Evolutionary conservation across 2,113 vertebrate genomes (phyloP).

Genomic region (Neolamprologus modestus): DNA sequence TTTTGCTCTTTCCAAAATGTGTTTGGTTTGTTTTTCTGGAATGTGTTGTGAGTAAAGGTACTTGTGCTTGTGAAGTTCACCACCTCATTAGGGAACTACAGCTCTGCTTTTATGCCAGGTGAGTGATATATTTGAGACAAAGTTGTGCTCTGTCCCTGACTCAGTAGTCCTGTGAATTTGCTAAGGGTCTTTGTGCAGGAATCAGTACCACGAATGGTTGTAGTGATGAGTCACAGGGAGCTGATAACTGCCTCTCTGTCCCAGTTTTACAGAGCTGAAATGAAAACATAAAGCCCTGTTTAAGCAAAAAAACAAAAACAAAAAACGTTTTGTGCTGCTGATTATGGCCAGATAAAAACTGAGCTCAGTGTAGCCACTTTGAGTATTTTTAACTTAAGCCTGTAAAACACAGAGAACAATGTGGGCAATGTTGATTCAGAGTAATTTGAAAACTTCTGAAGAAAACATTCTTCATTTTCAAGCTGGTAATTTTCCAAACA

Average conservation of each 20-base stretch:
- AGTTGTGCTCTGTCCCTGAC: not conserved
- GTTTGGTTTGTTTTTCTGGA: not conserved
- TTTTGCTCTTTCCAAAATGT: not conserved
- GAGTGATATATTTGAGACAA: not conserved
- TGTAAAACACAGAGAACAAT: not conserved
- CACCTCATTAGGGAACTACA: not conserved
- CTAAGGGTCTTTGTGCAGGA: not conserved
- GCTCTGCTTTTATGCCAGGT: not conserved
- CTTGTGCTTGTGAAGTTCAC: not conserved
- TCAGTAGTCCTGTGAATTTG: not conserved
- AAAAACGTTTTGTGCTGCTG: rapidly evolving
- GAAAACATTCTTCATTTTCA: not conserved
- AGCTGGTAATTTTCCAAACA: not conserved
- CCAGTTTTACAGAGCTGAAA: slow-evolving; percentile 13
- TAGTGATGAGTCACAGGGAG: slow-evolving; percentile 33
- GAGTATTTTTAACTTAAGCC: not conserved
- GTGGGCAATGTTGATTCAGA: not conserved
- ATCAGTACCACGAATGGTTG: not conserved
- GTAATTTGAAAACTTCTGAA: not conserved
- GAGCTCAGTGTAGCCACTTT: not conserved
- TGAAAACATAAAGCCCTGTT: not conserved
- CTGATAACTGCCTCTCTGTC: not conserved
- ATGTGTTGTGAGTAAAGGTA: not conserved
- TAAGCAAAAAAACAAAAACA: not conserved
- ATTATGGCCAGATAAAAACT: not conserved